Base-by-base conservation (phyloP, 2,797 vertebrate genomes). In the Champsocephalus esox region DNA sequence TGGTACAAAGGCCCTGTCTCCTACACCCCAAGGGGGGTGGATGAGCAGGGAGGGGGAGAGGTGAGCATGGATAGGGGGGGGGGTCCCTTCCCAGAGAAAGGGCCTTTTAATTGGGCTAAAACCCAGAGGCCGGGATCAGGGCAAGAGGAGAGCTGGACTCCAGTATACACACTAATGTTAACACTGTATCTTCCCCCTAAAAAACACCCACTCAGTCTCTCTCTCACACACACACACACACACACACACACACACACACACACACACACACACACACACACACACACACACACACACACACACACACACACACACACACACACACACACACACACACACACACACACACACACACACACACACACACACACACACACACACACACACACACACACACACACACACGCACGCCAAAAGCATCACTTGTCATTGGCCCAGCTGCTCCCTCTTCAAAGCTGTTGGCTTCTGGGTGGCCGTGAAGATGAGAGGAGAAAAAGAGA, bases 361-460 rank as follows among this genome's bases (percentile, higher is more conserved):
- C 75, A 60, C 66, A 9, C 57, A 14, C 38, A 44, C 84, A 61
- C 80, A 85, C 86, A 76, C 77, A 70, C 77, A 75, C 61, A 67
- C 67, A 57, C 63, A 52, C 75, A 43, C 50, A 75, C 78, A 57
- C 62, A 73, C 69, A 60, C 68, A 34, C 68, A 65, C 51, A 57
- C 54, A 59, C 70, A 34, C 81, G 81, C 74, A 85, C 69, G 71
- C 89, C 84, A 87, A 90, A 90, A 91, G 81, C 86, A 86, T 91
- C 86, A 79, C 89, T 90, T 92, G 90, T 90, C 89, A 89, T 88
- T 88, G 89, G 88, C 86, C 90, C 91, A 93, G 91, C 92, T 92
- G 90, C 83, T 88, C 66, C 81, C 83, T 88, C 88, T 90, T 93
- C 90, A 92, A 89, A 92, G 89, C 85, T 65, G 78, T 72, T 75